Percentiles rank a stretch among this genome's conserved stretches.
phyloP scores from a whole-genome alignment of 35 echinoderm and acorn worm species.

The Stichopus chloronotus region DNA sequence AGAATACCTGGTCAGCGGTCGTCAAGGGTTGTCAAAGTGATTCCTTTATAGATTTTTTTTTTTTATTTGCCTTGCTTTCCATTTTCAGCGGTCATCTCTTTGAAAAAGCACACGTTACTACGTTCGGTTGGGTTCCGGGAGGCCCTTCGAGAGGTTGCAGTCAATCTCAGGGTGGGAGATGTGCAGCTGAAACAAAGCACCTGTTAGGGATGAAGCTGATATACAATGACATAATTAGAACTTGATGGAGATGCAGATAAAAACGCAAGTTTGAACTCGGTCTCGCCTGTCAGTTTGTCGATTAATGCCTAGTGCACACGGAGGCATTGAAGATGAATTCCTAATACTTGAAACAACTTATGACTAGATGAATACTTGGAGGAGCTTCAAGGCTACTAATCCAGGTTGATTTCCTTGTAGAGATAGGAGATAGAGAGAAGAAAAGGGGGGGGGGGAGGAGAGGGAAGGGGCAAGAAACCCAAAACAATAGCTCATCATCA shows the following conservation, averaged over 20 bases:
- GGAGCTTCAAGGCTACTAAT: neutral
- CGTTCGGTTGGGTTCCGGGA: neutral
- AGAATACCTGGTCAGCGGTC: slow-evolving; percentile 17
- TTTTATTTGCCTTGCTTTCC: neutral
- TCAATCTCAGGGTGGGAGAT: neutral
- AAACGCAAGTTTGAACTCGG: neutral
- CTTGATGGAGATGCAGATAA: slow-evolving; percentile 10
- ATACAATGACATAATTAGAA: slow-evolving; percentile 10
- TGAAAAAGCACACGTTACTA: neutral
- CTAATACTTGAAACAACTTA: neutral
- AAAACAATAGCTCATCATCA: too few species aligned
- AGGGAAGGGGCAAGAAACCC: too few species aligned
- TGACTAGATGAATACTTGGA: neutral
- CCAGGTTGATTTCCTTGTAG: too few species aligned
- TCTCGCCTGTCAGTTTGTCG: neutral
- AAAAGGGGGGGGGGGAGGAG: too few species aligned
- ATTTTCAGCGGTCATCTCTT: slow-evolving; percentile 1
- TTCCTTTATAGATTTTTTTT: neutral
- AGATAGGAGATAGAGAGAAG: too few species aligned
- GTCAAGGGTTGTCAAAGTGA: slow-evolving; percentile 23
- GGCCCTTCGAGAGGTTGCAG: neutral
- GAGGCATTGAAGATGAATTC: neutral
- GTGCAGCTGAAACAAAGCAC: neutral
- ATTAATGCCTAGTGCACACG: neutral
- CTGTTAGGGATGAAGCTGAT: neutral